Conservation (phyloP, 92 coral and sea anemone species). For the Chrysogorgia sp. region DNA sequence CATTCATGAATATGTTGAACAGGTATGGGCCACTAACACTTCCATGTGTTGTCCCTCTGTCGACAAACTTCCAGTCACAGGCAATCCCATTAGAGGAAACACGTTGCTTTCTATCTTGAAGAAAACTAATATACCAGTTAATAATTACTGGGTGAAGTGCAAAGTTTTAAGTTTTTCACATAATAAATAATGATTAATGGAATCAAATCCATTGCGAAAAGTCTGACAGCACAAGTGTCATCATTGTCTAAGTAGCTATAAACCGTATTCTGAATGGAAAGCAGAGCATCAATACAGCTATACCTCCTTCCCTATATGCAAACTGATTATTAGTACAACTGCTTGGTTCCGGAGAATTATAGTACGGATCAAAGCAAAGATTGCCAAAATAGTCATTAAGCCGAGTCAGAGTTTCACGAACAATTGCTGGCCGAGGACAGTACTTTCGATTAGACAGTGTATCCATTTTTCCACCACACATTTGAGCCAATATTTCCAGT, state of each 20-base stretch:
- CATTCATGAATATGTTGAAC: slow-evolving; percentile 35
- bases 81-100: slow-evolving; percentile 12
- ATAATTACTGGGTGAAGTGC: slow-evolving; percentile 38
- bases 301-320: slow-evolving; percentile 48
- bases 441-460: too few relatives aligned
- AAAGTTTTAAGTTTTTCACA: slow-evolving; percentile 40
- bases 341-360: too few relatives aligned
- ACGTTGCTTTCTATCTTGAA: slow-evolving; percentile 31
- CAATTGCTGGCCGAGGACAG: too few relatives aligned
- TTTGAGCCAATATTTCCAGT: too few relatives aligned
- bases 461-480: too few relatives aligned
- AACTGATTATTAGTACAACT: slow-evolving; percentile 33
- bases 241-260: slow-evolving; percentile 41
- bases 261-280: slow-evolving; percentile 40
- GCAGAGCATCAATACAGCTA: slow-evolving; percentile 40
- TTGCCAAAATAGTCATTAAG: too few relatives aligned
- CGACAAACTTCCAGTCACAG: background rate
- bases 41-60: slow-evolving; percentile 39
- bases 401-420: too few relatives aligned
- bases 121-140: slow-evolving; percentile 49
- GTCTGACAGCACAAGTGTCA: slow-evolving; percentile 40
- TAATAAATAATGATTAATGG: slow-evolving; percentile 30
- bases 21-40: slow-evolving; percentile 50
- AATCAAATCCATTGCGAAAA: slow-evolving; percentile 62
- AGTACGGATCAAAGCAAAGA: too few relatives aligned